Percentiles rank a stretch among this genome's conserved stretches.
phyloP scores from a whole-genome alignment of 2,113 vertebrate genomes.

The Oreochromis niloticus region DNA sequence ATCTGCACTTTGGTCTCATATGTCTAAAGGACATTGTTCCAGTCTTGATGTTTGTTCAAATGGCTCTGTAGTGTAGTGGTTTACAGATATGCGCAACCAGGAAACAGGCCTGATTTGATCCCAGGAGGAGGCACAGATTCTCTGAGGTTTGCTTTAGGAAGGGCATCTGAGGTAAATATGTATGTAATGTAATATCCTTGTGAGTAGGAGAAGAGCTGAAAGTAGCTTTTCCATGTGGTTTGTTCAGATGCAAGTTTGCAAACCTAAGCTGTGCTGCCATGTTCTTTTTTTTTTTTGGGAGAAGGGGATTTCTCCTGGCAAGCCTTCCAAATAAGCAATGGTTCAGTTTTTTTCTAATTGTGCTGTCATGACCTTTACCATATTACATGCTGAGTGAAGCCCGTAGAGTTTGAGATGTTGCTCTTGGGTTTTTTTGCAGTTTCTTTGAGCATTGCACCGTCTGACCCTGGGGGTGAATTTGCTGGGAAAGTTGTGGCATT shows the following conservation, averaged over 20 bases:
- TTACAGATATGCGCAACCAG: neutral
- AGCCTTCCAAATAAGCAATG: neutral
- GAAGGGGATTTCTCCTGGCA: neutral
- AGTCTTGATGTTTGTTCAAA: neutral
- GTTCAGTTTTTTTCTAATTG: neutral
- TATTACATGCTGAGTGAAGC: neutral
- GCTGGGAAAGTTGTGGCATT: neutral
- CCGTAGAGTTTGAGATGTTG: neutral
- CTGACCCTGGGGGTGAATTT: neutral
- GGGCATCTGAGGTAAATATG: neutral
- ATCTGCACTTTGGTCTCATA: neutral
- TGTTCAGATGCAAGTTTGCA: neutral
- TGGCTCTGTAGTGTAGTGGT: neutral
- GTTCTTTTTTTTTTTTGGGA: neutral
- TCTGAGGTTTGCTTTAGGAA: neutral
- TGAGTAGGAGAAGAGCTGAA: neutral
- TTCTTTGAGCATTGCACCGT: neutral
- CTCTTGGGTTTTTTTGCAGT: rapidly evolving
- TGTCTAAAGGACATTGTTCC: neutral
- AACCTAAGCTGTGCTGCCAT: neutral
- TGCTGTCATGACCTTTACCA: neutral
- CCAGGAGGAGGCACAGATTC: neutral
- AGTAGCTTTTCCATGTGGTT: neutral
- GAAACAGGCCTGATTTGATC: neutral
- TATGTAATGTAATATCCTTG: neutral